Conservation (phyloP, 2,113 vertebrate genomes). For the Apus apus region DNA sequence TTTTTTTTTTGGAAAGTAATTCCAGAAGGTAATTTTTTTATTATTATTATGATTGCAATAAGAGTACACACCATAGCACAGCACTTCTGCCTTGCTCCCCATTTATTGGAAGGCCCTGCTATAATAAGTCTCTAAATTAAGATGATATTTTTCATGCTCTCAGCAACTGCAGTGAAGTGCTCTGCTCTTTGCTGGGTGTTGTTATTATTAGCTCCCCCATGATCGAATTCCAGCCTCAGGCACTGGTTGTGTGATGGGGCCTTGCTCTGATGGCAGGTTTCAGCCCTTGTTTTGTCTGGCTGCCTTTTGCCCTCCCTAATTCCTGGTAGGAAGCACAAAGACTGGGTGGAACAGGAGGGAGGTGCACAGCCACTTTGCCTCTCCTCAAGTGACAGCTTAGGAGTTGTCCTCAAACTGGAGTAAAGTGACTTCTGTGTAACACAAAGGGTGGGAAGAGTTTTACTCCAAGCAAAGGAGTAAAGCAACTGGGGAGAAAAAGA, state of each 20-base stretch:
- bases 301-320: background rate
- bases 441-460: background rate
- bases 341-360: background rate
- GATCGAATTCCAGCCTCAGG: constrained; percentile 59
- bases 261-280: constrained; percentile 34
- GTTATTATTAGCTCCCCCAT: constrained; percentile 56
- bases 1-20: background rate
- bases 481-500: background rate
- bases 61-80: background rate
- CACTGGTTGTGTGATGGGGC: constrained; percentile 31
- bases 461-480: background rate
- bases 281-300: constrained; percentile 34
- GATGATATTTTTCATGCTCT: constrained; percentile 54
- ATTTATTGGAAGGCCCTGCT: background rate
- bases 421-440: background rate
- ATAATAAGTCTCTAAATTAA: constrained; percentile 44
- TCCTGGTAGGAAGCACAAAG: background rate
- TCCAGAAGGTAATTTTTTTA: background rate
- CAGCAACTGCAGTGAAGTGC: constrained; percentile 36
- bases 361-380: background rate
- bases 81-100: background rate
- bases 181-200: constrained; percentile 42
- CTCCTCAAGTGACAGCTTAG: background rate
- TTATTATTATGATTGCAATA: background rate
- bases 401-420: background rate